These are phyloP conservation scores for Mycetomoellerius zeteki DNA, from an alignment of 1,140 invertebrate species.

Conservation along the genomic window DNA sequence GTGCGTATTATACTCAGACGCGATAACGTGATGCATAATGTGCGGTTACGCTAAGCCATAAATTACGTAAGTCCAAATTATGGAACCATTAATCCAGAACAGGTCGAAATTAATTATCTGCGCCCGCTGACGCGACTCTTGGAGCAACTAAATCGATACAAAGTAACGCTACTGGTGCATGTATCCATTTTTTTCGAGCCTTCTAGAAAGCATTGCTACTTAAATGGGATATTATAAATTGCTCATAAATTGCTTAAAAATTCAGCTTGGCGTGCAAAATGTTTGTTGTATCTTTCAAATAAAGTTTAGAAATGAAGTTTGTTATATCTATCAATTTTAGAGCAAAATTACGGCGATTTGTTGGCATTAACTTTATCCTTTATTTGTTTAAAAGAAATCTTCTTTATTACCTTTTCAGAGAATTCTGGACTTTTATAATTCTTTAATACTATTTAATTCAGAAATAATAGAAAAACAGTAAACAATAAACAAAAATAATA, in stretches of 20 bases:
- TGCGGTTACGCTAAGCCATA: conserved; percentile 42
- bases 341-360: not conserved
- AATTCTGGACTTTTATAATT: not conserved
- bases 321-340: not conserved
- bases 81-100: conserved; percentile 45
- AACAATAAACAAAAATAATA: not conserved
- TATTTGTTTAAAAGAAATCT: not conserved
- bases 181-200: not conserved
- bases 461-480: not conserved
- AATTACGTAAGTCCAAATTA: conserved; percentile 55
- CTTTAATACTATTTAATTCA: not conserved
- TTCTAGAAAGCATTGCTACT: not conserved
- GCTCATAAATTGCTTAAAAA: not conserved
- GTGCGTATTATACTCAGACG: conserved; percentile 16
- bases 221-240: not conserved
- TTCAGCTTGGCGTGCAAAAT: not conserved
- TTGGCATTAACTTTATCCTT: not conserved
- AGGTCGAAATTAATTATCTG: conserved; percentile 34
- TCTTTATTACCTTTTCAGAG: not conserved
- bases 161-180: not conserved
- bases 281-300: not conserved
- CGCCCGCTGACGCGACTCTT: not conserved
- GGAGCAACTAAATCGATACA: not conserved
- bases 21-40: conserved; percentile 47
- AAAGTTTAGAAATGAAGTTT: not conserved